Evolutionary conservation across 2,888 invertebrate species (phyloP).

Genomic region (Nysson spinosus): DNA sequence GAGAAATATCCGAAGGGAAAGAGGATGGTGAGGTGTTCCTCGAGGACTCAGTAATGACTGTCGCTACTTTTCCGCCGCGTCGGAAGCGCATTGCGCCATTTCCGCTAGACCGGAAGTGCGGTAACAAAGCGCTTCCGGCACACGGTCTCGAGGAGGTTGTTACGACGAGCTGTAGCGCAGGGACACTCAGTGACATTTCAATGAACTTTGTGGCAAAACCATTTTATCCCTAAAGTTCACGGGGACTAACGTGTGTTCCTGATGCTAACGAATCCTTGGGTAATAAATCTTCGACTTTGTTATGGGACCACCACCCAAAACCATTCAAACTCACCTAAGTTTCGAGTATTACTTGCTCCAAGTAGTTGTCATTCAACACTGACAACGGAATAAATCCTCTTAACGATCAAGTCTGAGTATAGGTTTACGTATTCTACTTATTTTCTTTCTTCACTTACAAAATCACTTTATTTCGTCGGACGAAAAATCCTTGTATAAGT

Average conservation of each 20-base stretch:
- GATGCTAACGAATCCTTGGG: constrained; percentile 49
- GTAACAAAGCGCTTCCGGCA: constrained; percentile 68
- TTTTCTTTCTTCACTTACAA: too few relatives aligned
- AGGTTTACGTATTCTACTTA: too few relatives aligned
- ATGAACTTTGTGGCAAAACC: constrained; percentile 68
- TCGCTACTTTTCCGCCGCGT: constrained; percentile 65
- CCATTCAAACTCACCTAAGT: too few relatives aligned
- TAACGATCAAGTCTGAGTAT: too few relatives aligned
- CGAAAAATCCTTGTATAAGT: too few relatives aligned
- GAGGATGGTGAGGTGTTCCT: constrained; percentile 29
- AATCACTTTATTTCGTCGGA: too few relatives aligned
- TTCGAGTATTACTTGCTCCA: too few relatives aligned
- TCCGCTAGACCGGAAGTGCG: constrained; percentile 66
- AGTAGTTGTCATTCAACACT: too few relatives aligned
- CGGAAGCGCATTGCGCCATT: constrained; percentile 68
- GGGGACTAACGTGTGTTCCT: constrained; percentile 54
- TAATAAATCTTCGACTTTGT: constrained; percentile 32
- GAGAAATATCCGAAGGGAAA: constrained; percentile 36
- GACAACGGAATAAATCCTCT: too few relatives aligned
- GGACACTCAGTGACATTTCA: constrained; percentile 67
- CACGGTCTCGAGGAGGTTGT: constrained; percentile 62
- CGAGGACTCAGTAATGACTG: constrained; percentile 58
- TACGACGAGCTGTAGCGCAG: constrained; percentile 41
- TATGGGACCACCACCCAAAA: constrained; percentile 22
- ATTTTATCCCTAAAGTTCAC: constrained; percentile 64